phyloP scores from a whole-genome alignment of 2,888 invertebrate genomes.

The Polymixis flavicincta region DNA sequence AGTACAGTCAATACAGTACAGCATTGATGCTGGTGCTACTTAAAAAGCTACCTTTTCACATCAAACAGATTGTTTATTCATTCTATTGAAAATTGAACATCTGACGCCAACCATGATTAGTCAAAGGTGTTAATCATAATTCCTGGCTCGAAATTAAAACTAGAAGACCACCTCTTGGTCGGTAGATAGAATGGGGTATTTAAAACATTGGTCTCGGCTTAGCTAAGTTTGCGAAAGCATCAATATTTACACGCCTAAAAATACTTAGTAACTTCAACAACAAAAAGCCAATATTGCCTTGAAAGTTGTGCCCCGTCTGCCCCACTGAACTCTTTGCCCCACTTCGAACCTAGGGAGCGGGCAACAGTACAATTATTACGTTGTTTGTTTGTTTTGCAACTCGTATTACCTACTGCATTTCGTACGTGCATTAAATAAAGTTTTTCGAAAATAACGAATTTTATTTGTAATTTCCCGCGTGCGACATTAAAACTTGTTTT shows the following conservation, averaged over 20 bases:
- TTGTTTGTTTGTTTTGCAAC: slow-evolving; percentile 77
- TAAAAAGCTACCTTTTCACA: not conserved
- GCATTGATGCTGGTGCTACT: too few relatives aligned
- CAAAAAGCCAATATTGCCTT: not conserved
- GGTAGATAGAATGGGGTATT: not conserved
- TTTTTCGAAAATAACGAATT: slow-evolving; percentile 57
- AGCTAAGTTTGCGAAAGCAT: slow-evolving; percentile 5
- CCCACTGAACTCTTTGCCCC: slow-evolving; percentile 49
- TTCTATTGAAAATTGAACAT: not conserved
- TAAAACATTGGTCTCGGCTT: slow-evolving; percentile 4
- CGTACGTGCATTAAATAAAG: slow-evolving; percentile 74
- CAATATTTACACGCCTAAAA: not conserved
- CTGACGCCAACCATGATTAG: not conserved
- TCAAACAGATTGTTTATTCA: not conserved
- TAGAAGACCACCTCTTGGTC: not conserved
- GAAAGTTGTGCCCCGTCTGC: slow-evolving; percentile 37
- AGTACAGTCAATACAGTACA: too few relatives aligned
- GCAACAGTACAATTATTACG: slow-evolving; percentile 77
- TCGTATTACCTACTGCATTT: slow-evolving; percentile 73
- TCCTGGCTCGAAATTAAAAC: not conserved
- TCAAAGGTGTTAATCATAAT: not conserved
- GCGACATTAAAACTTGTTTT: slow-evolving; percentile 50
- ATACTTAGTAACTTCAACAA: not conserved
- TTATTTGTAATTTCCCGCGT: slow-evolving; percentile 61
- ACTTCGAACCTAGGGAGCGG: slow-evolving; percentile 66